phyloP scores from a whole-genome alignment of 2,113 vertebrate species.

The Vicugna pacos region DNA sequence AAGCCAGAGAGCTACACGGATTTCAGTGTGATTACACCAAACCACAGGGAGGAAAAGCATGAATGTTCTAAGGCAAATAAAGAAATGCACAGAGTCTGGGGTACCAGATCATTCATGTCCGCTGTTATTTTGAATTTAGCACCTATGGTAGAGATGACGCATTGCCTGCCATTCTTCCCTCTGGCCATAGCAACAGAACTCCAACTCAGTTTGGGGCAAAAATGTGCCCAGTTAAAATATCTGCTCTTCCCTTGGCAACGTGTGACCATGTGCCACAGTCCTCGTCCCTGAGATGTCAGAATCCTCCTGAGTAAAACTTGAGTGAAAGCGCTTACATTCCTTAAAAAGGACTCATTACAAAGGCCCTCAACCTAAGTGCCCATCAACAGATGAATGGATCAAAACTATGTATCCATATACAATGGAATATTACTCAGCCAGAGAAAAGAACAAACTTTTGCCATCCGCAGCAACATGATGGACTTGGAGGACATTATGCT shows the following conservation, averaged over 20 bases:
- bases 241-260: not conserved
- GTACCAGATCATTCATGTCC: not conserved
- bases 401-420: too few species aligned
- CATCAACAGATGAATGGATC: too few species aligned
- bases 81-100: rapidly evolving
- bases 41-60: rapidly evolving
- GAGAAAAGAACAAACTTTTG: too few species aligned
- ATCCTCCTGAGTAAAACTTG: not conserved
- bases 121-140: not conserved
- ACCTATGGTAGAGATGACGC: not conserved
- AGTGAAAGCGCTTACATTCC: not conserved
- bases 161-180: not conserved
- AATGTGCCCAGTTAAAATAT: not conserved
- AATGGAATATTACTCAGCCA: too few species aligned
- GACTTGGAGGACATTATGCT: too few species aligned
- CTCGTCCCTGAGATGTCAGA: not conserved
- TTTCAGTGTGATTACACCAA: rapidly evolving
- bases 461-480: too few species aligned
- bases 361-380: not conserved
- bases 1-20: rapidly evolving
- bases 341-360: not conserved
- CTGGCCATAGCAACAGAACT: not conserved
- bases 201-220: not conserved
- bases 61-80: not conserved
- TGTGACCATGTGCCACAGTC: rapidly evolving